Evolutionary conservation across 2,888 invertebrate species (phyloP), one percentile per base, ranked within the genome.

Genomic region (Bombylius major): DNA sequence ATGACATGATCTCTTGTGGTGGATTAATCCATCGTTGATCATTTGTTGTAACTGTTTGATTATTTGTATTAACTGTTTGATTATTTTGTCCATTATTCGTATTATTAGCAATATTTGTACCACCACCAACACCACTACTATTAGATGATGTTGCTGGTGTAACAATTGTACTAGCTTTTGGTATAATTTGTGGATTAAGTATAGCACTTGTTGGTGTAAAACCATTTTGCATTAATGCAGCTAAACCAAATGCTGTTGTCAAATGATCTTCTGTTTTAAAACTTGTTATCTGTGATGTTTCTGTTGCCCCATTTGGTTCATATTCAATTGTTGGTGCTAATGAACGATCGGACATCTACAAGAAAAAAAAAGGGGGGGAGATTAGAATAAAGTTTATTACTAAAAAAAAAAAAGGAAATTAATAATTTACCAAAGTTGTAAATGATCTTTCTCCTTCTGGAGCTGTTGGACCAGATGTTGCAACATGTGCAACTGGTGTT

Each of bases 171-270:
- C 67, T 64, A 56, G 62, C 62, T 58, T 64, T 65, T 63, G 75
- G 64, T 63, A 75, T 70, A 59, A 73, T 72, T 57, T 73, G 73
- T 50, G 65, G 63, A 56, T 65, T 68, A n/a, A 68, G 59, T 58
- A 83, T 73, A 59, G 83, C 82, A 57, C 82, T 82, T 44, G 81
- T 80, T 55, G 84, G 79, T 51, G 85, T 80, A 70, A 83, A 83
- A 36, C 84, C 83, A 69, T 83, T 83, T 73, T 83, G 86, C 86
- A 87, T 86, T 64, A 87, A 77, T 36, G 87, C 86, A 31, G 86
- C 86, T 60, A 86, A 77, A 31, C 86, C 86, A 76, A 86, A 86
- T 53, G 85, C 85, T 50, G 81, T 82, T 57, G 77, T 79, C 66
- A 84, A 77, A 73, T 85, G 84, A 71, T 86, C 85, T 71, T 86